Percentiles rank a stretch among this genome's conserved stretches.
Evolutionary conservation across 92 coral and sea anemone species (phyloP).

Genomic region (Diadumene lineata): DNA sequence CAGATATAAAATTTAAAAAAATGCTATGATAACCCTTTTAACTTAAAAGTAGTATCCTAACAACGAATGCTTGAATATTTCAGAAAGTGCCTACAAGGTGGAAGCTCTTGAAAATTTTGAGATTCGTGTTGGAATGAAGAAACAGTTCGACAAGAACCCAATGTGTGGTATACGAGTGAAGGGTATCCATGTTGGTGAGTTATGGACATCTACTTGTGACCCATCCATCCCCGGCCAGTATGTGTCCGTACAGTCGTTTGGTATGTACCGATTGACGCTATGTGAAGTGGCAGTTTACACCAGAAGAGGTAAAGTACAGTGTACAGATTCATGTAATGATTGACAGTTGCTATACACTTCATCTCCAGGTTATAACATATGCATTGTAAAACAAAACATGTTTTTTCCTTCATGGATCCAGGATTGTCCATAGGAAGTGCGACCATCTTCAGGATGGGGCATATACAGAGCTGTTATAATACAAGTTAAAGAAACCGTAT

Average conservation of each 20-base stretch:
- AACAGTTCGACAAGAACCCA: slow-evolving; percentile 47
- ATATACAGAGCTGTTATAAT: too few species aligned
- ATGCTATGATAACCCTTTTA: too few species aligned
- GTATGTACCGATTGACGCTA: slow-evolving; percentile 36
- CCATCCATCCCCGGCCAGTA: slow-evolving; percentile 60
- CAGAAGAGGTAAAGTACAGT: slow-evolving; percentile 45
- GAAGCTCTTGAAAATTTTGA: slow-evolving; percentile 58
- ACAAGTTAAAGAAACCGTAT: too few species aligned
- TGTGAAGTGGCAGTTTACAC: slow-evolving; percentile 69
- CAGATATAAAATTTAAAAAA: too few species aligned
- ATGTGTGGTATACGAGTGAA: slow-evolving; percentile 64
- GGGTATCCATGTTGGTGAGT: slow-evolving; percentile 44
- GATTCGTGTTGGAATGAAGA: slow-evolving; percentile 51
- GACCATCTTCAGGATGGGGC: too few species aligned
- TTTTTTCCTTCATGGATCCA: too few species aligned
- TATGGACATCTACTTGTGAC: slow-evolving; percentile 62
- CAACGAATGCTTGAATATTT: background rate
- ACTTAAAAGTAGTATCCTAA: background rate
- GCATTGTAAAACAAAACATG: too few species aligned
- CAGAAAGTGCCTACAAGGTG: slow-evolving; percentile 20
- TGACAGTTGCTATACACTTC: too few species aligned
- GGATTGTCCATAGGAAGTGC: too few species aligned
- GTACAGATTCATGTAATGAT: background rate
- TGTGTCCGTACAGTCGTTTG: slow-evolving; percentile 54
- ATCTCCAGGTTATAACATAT: too few species aligned